A percentile compares a stretch with the other conserved stretches of the same genome.
Evolutionary conservation across 2,113 vertebrate genomes (phyloP).

Genomic region (Ochotona curzoniae): DNA sequence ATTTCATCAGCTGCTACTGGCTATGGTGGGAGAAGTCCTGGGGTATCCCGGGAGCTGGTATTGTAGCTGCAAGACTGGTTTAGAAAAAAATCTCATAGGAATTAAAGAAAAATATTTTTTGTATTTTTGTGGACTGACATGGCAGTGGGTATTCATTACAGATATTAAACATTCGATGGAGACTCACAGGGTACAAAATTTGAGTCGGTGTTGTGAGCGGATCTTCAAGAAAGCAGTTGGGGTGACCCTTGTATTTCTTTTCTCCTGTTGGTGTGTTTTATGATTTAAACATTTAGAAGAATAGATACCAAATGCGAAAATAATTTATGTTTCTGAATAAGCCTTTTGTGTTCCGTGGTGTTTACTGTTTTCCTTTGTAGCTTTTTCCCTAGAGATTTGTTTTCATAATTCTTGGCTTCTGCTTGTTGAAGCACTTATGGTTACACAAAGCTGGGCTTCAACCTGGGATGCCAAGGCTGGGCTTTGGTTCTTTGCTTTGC

Average conservation of each 20-base stretch:
- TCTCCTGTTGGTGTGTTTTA: background rate
- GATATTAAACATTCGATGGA: background rate
- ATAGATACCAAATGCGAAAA: slow-evolving; percentile 33
- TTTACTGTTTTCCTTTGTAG: background rate
- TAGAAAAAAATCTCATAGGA: background rate
- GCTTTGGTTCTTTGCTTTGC: background rate
- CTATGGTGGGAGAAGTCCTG: background rate
- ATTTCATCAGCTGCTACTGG: background rate
- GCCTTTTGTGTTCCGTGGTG: background rate
- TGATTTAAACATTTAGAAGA: slow-evolving; percentile 15
- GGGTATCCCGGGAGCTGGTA: no score
- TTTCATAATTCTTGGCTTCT: background rate
- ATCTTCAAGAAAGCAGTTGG: background rate
- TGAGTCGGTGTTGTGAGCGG: background rate
- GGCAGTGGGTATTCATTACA: background rate
- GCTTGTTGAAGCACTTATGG: background rate
- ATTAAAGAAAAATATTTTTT: background rate
- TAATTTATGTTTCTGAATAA: background rate
- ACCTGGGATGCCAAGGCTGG: background rate
- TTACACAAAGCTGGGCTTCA: background rate
- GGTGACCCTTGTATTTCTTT: background rate
- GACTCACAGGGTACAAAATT: background rate
- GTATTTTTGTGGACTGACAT: background rate
- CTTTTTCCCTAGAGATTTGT: background rate
- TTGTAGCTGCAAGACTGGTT: background rate